Evolutionary conservation across 2,888 invertebrate genomes (phyloP), one percentile per base, ranked within the genome.

Genomic region (Strigamia crassipes): DNA sequence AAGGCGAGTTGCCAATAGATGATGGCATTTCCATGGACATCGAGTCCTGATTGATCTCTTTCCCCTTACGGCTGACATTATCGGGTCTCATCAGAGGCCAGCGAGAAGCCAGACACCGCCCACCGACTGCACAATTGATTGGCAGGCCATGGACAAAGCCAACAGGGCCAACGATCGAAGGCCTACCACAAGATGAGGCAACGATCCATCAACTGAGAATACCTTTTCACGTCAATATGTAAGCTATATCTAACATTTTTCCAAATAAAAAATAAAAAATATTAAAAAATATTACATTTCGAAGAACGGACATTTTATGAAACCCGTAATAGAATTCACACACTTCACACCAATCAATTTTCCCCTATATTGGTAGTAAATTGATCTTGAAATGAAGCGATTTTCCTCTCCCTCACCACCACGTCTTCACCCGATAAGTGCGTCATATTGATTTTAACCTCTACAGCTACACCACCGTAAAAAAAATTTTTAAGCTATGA

Each of bases 21-120:
- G 66, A 66, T 66, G 66, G 66, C 66, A 66, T 66, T 66, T 66
- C 66, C 66, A 66, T 66, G 66, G 66, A 27, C 66, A 31, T 66
- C 23, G 66, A 31, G 66, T 66, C 23, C 66, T 66, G 66, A 66
- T 66, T 21, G 66, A 66, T 66, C 66, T 23, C 66, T 66, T 23
- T 23, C 15, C 66, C 66, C 66, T 66, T 27, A 66, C 66, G 27
- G 66, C 66, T 66, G 66, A 66, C 66, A 66, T 66, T 66, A 66
- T 66, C 66, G 27, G 66, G 66, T 66, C 66, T 66, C 27, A 66
- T 66, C 66, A 66, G 66, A 66, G 66, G 66, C 66, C 66, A 27
- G 66, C 31, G 66, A 66, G 66, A 66, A 66, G 66, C 66, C 66
- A 66, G 66, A 66, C 66, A 27, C 27, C 66, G 66, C 66, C 66